These are phyloP conservation scores for Hypolimnas misippus DNA, from an alignment of 2,888 invertebrate genomes.

Conservation along the genomic window DNA sequence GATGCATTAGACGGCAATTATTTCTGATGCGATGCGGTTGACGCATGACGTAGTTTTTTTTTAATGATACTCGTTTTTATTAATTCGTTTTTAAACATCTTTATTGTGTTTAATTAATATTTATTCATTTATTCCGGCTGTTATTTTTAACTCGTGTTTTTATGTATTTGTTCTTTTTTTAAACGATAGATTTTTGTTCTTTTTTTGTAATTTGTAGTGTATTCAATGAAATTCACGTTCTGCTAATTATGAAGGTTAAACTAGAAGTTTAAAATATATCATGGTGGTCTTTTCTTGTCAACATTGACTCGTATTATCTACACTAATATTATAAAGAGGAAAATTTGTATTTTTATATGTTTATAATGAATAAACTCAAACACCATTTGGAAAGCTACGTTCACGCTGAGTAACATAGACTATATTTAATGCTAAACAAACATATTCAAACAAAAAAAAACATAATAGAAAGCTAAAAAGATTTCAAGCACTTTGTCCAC, in stretches of 20 bases:
- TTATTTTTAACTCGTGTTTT: slow-evolving; percentile 5
- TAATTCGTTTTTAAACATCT: slow-evolving; percentile 15
- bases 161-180: background rate
- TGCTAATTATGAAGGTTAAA: background rate
- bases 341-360: too few species aligned
- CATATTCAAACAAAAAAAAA: too few species aligned
- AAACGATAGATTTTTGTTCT: background rate
- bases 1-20: slow-evolving; percentile 9
- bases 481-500: too few species aligned
- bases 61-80: slow-evolving; percentile 19
- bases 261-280: background rate
- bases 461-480: too few species aligned
- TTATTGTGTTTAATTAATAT: slow-evolving; percentile 20
- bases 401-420: too few species aligned
- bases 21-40: slow-evolving; percentile 11
- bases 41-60: slow-evolving; percentile 21
- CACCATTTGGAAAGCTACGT: too few species aligned
- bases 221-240: too few species aligned
- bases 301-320: too few species aligned
- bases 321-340: too few species aligned
- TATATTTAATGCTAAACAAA: too few species aligned
- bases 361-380: too few species aligned
- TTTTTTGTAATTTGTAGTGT: background rate
- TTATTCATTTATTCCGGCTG: background rate
- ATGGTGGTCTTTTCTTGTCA: too few species aligned